A percentile compares a stretch with the other conserved stretches of the same genome.
phyloP scores from a whole-genome alignment of 2,113 vertebrate genomes.

The Pantherophis guttatus region DNA sequence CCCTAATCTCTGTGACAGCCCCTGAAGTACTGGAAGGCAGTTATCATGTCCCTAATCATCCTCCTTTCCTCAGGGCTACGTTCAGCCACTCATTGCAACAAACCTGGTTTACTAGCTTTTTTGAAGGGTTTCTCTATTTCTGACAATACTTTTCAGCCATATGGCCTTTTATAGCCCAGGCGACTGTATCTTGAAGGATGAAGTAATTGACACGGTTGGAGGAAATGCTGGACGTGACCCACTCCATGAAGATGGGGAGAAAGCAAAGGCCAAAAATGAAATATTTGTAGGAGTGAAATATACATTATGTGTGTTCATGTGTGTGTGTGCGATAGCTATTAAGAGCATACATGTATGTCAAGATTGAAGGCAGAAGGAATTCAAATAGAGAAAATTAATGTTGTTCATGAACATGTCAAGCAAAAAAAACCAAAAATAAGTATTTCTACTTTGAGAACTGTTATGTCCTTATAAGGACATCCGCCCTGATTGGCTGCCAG shows the following conservation, averaged over 20 bases:
- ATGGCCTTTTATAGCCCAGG: slow-evolving; percentile 63
- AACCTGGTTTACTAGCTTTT: slow-evolving; percentile 62
- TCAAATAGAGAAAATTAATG: neutral
- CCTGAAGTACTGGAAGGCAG: no score
- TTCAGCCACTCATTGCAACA: slow-evolving; percentile 53
- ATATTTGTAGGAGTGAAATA: neutral
- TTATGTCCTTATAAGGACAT: no score
- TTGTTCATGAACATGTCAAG: neutral
- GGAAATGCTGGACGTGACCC: slow-evolving; percentile 30
- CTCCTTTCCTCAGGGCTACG: slow-evolving; percentile 62
- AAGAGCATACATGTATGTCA: neutral
- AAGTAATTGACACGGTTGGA: slow-evolving; percentile 42
- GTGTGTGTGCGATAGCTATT: neutral
- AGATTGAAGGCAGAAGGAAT: neutral
- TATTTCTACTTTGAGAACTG: neutral
- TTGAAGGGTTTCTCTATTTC: slow-evolving; percentile 40
- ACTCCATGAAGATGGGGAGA: neutral
- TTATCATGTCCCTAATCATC: slow-evolving; percentile 15
- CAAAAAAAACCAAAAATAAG: neutral
- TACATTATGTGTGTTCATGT: neutral
- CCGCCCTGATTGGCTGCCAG: no score
- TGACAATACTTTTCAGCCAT: slow-evolving; percentile 62
- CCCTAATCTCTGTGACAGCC: no score
- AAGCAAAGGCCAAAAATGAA: neutral
- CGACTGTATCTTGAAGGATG: slow-evolving; percentile 48